Evolutionary conservation across 2,888 invertebrate species (phyloP).

Genomic region (Cybosia mesomella): DNA sequence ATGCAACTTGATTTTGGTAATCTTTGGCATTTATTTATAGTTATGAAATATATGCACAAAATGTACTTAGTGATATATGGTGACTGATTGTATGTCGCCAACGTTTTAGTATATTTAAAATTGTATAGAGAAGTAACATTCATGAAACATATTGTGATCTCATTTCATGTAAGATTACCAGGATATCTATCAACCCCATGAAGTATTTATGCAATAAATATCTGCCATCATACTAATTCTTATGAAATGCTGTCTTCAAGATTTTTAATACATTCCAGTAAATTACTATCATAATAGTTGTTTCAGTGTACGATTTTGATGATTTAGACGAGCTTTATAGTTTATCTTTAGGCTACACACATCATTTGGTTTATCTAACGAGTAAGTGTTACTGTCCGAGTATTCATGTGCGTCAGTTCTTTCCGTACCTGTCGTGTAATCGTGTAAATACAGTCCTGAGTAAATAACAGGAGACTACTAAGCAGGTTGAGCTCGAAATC

Average conservation of each 20-base stretch:
- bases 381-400: slow-evolving; percentile 71
- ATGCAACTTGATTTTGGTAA: slow-evolving; percentile 72
- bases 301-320: slow-evolving; percentile 75
- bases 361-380: slow-evolving; percentile 69
- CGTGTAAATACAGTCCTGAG: slow-evolving; percentile 76
- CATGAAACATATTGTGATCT: slow-evolving; percentile 78
- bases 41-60: slow-evolving; percentile 79
- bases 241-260: slow-evolving; percentile 66
- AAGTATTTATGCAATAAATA: slow-evolving; percentile 64
- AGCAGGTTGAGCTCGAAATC: slow-evolving; percentile 63
- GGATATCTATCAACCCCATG: slow-evolving; percentile 59
- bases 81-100: slow-evolving; percentile 67
- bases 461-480: slow-evolving; percentile 60
- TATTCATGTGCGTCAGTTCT: slow-evolving; percentile 72
- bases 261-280: slow-evolving; percentile 80
- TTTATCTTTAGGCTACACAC: slow-evolving; percentile 75
- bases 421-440: slow-evolving; percentile 61
- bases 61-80: slow-evolving; percentile 80
- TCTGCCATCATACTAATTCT: slow-evolving; percentile 60
- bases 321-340: slow-evolving; percentile 78
- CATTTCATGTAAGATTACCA: slow-evolving; percentile 76
- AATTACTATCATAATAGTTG: slow-evolving; percentile 65
- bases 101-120: slow-evolving; percentile 66
- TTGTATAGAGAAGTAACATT: slow-evolving; percentile 67
- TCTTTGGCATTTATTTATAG: slow-evolving; percentile 78